Conservation (phyloP, 2,888 invertebrate species). For the Pristionchus mayeri region DNA sequence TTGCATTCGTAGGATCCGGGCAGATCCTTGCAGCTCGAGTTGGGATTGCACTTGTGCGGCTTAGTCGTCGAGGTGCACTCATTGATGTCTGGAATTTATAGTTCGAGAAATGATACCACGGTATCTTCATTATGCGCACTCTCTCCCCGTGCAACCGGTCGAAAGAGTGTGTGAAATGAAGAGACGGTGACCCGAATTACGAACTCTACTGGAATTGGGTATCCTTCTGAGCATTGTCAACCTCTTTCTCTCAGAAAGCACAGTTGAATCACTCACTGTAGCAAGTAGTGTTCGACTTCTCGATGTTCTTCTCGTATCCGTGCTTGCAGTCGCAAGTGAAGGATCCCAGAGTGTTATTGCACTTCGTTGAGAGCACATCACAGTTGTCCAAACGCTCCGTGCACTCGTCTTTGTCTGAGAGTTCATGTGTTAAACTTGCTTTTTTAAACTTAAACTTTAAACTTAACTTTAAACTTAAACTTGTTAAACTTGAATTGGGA, state of each 20-base stretch:
- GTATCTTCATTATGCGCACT: not conserved
- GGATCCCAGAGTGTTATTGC: conserved; percentile 17
- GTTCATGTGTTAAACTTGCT: too few species aligned
- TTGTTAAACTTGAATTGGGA: too few species aligned
- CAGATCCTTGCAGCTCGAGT: conserved; percentile 31
- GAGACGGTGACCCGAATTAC: too few species aligned
- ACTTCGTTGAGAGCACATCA: conserved; percentile 11
- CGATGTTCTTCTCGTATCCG: conserved; percentile 24
- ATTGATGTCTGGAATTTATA: conserved; percentile 15
- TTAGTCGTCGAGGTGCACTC: conserved; percentile 42
- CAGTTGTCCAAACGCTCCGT: conserved; percentile 24
- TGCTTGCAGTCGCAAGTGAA: conserved; percentile 42
- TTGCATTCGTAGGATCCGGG: conserved; percentile 44
- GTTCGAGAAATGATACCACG: not conserved
- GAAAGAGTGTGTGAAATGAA: too few species aligned
- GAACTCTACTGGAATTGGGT: not conserved
- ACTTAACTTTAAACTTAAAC: too few species aligned
- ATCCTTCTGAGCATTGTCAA: not conserved
- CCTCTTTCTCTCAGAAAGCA: not conserved
- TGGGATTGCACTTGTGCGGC: conserved; percentile 44
- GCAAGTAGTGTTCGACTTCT: conserved; percentile 5
- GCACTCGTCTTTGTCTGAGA: conserved; percentile 49
- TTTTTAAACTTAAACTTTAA: too few species aligned
- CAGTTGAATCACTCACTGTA: not conserved
- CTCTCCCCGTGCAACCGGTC: too few species aligned